phyloP scores from a whole-genome alignment of 1,140 invertebrate species.

The Varroa destructor region DNA sequence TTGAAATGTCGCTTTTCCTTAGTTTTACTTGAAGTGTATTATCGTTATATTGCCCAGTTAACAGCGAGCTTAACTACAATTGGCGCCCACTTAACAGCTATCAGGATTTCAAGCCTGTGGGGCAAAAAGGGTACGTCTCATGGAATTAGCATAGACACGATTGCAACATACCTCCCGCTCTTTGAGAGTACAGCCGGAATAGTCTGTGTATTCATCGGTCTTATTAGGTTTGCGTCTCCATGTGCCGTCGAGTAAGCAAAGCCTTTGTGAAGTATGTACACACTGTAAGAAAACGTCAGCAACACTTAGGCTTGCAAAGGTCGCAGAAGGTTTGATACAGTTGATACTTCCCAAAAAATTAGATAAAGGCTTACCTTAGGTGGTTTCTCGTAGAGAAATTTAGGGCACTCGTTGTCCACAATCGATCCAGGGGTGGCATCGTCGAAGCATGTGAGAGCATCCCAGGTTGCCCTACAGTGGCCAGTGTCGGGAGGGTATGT shows the following conservation, averaged over 20 bases:
- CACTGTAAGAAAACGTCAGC: not conserved
- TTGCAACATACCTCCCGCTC: not conserved
- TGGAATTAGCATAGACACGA: too few relatives aligned
- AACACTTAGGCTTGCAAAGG: too few relatives aligned
- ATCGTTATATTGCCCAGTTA: too few relatives aligned
- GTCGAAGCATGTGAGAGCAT: constrained; percentile 16
- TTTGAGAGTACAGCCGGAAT: not conserved
- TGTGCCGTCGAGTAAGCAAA: not conserved
- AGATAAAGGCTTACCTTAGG: not conserved
- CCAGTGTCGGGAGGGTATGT: not conserved
- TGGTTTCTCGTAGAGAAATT: constrained; percentile 7
- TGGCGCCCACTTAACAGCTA: too few relatives aligned
- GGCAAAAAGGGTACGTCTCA: too few relatives aligned
- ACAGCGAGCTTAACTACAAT: too few relatives aligned
- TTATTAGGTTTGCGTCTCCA: not conserved
- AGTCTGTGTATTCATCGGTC: constrained; percentile 4
- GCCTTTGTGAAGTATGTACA: not conserved
- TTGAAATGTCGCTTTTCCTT: too few relatives aligned
- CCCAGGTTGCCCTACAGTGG: constrained; percentile 8
- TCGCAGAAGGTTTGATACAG: too few relatives aligned
- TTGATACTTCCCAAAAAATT: too few relatives aligned
- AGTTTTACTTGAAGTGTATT: too few relatives aligned
- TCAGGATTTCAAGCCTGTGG: too few relatives aligned
- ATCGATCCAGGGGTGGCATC: not conserved
- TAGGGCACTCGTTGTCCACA: not conserved